A percentile compares a stretch with the other conserved stretches of the same genome.
These are phyloP conservation scores for Pseudomugil gertrudae DNA, from an alignment of 2,797 vertebrate genomes.

Conservation along the genomic window DNA sequence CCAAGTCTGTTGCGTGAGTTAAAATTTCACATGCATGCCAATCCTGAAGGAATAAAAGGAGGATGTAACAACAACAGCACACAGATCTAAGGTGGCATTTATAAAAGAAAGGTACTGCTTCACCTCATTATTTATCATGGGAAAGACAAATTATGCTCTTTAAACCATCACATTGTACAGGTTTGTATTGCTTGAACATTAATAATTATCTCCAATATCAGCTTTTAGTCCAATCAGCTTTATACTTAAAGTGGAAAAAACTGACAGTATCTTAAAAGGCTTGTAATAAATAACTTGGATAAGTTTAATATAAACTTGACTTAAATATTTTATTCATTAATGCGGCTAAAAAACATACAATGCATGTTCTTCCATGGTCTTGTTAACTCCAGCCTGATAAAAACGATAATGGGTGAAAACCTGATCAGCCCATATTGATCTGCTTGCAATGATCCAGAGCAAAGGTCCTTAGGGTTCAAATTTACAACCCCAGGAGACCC, in stretches of 20 bases:
- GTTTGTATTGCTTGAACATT: neutral
- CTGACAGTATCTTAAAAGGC: neutral
- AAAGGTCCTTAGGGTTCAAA: conserved; percentile 50
- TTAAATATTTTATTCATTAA: neutral
- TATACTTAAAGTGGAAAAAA: neutral
- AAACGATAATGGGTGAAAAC: conserved; percentile 41
- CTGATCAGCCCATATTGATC: conserved; percentile 64
- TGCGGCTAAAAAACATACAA: conserved; percentile 1
- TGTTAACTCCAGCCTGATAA: conserved; percentile 13
- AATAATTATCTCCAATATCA: neutral
- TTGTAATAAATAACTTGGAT: neutral
- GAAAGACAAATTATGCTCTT: neutral
- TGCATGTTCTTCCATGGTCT: neutral
- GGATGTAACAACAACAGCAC: neutral
- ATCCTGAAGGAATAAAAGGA: neutral
- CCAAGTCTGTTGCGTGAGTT: neutral
- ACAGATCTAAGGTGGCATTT: neutral
- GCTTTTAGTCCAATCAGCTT: neutral
- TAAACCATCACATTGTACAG: neutral
- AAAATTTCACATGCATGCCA: neutral
- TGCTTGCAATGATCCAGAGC: conserved; percentile 49
- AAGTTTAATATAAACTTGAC: neutral
- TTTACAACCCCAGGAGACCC: conserved; percentile 48
- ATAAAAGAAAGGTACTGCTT: neutral
- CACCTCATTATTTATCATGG: neutral